These are phyloP conservation scores for Rhinopomastus cyanomelas DNA, from an alignment of 2,113 vertebrate species.

Conservation along the genomic window DNA sequence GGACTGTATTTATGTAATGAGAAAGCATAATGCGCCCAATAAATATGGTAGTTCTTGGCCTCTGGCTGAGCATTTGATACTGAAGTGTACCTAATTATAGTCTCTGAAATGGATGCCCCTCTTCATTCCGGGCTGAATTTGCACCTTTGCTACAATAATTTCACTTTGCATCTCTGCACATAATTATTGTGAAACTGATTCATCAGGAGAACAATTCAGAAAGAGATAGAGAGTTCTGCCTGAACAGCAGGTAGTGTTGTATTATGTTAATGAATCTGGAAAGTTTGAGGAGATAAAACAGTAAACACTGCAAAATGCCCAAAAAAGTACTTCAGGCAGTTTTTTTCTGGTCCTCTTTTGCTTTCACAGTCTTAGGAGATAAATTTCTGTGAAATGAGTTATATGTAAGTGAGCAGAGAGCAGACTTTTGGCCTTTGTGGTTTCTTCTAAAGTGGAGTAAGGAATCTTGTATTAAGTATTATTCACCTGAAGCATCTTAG, in stretches of 20 bases:
- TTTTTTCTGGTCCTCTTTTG: neutral
- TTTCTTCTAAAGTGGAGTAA: neutral
- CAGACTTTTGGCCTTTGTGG: neutral
- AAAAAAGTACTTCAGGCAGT: neutral
- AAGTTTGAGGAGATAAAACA: neutral
- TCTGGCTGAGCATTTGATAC: slow-evolving; percentile 54
- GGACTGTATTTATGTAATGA: slow-evolving; percentile 29
- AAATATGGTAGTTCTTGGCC: slow-evolving; percentile 62
- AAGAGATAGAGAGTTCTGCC: neutral
- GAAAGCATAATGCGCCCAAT: slow-evolving; percentile 42
- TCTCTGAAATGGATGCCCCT: slow-evolving; percentile 51
- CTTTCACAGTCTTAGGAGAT: neutral
- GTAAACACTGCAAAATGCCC: neutral
- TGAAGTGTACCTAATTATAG: slow-evolving; percentile 26
- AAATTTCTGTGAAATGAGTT: neutral
- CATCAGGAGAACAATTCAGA: slow-evolving; percentile 12
- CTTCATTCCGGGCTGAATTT: slow-evolving; percentile 53
- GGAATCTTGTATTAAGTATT: neutral
- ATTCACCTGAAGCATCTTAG: neutral
- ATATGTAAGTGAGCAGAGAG: neutral
- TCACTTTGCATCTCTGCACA: slow-evolving; percentile 27
- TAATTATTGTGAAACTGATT: slow-evolving; percentile 44
- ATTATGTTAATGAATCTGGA: slow-evolving; percentile 16
- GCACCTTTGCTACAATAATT: slow-evolving; percentile 41
- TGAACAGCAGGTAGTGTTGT: slow-evolving; percentile 22